Percentiles rank a stretch among this genome's conserved stretches.
Evolutionary conservation across 2,113 vertebrate genomes (phyloP).

Genomic region (Coregonus clupeaformis): DNA sequence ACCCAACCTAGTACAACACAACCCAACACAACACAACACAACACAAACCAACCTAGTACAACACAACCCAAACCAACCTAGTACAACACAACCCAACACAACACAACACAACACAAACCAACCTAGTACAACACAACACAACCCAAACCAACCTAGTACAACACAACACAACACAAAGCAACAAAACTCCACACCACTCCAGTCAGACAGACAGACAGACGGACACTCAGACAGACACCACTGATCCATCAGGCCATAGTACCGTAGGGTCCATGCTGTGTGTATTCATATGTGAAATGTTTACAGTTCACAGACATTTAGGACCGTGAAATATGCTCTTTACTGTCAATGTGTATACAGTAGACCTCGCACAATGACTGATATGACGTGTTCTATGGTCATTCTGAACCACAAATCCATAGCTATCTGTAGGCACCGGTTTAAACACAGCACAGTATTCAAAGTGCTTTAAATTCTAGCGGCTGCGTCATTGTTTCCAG

Average conservation of each 20-base stretch:
- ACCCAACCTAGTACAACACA: too few relatives aligned
- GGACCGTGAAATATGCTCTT: constrained; percentile 18
- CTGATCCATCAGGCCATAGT: constrained; percentile 37
- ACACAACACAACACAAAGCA: too few relatives aligned
- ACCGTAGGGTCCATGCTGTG: constrained; percentile 12
- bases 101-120: too few relatives aligned
- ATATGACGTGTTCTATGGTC: neutral
- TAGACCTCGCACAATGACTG: neutral
- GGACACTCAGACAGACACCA: constrained; percentile 47
- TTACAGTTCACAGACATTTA: constrained; percentile 44
- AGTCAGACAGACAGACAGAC: too few relatives aligned
- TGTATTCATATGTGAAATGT: constrained; percentile 48
- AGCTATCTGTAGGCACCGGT: neutral
- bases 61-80: neutral
- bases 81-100: too few relatives aligned
- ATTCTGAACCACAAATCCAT: neutral
- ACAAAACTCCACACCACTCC: too few relatives aligned
- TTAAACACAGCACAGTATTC: neutral
- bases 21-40: too few relatives aligned
- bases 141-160: too few relatives aligned
- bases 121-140: too few relatives aligned
- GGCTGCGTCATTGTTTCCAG: neutral
- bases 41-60: too few relatives aligned
- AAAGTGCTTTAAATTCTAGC: neutral
- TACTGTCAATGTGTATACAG: neutral